These are phyloP conservation scores for Heterocephalus glaber DNA, from an alignment of 2,113 vertebrate genomes.

Conservation along the genomic window DNA sequence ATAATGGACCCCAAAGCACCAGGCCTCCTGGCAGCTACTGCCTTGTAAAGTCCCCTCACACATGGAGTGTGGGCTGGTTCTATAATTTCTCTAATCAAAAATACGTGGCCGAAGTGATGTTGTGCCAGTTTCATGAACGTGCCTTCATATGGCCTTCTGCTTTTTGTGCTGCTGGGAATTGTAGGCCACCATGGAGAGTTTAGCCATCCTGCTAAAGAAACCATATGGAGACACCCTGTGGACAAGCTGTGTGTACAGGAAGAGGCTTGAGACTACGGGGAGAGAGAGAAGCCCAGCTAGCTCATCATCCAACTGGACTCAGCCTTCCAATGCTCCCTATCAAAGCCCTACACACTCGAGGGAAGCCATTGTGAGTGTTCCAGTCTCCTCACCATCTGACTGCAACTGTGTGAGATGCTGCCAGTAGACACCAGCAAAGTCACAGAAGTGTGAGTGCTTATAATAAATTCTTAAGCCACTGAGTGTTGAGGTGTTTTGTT, in stretches of 20 bases:
- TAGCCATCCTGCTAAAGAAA: not conserved
- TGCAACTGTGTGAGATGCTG: not conserved
- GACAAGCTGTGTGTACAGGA: not conserved
- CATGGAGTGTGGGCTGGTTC: not conserved
- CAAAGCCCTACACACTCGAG: not conserved
- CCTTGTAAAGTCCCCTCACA: not conserved
- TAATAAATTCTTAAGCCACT: not conserved
- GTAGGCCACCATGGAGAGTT: not conserved
- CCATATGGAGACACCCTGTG: not conserved
- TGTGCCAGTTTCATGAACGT: not conserved
- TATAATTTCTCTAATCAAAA: constrained; percentile 22
- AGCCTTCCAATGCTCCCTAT: not conserved
- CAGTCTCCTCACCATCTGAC: not conserved
- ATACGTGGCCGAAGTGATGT: not conserved
- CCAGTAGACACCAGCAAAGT: not conserved
- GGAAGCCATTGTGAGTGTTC: not conserved
- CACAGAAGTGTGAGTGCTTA: not conserved
- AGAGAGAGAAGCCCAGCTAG: not conserved
- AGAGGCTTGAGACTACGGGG: not conserved
- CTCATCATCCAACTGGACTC: not conserved
- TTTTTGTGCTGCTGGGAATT: not conserved
- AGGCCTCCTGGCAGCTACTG: not conserved
- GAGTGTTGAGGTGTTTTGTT: not conserved
- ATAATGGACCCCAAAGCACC: not conserved
- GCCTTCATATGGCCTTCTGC: not conserved